Conservation (phyloP, 2,888 invertebrate genomes). For the Ochlodes sylvanus region DNA sequence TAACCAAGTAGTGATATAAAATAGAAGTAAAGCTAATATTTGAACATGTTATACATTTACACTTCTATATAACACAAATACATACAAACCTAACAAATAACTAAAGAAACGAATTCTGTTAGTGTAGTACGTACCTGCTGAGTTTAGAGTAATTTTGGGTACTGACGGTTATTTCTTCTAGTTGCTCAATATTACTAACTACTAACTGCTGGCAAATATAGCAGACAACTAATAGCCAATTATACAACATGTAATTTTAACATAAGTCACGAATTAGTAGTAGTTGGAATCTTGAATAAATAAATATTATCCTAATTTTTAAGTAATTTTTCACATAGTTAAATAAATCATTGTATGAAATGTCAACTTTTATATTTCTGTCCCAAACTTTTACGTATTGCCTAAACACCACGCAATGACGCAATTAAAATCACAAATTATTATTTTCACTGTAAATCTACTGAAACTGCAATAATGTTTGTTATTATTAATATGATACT, state of each 20-base stretch:
- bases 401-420: too few relatives aligned
- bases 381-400: too few relatives aligned
- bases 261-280: slow-evolving; percentile 13
- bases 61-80: neutral
- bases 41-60: neutral
- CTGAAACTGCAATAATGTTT: too few relatives aligned
- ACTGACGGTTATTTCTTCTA: slow-evolving; percentile 47
- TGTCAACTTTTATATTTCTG: too few relatives aligned
- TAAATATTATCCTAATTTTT: slow-evolving; percentile 7
- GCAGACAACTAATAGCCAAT: slow-evolving; percentile 32
- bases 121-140: neutral
- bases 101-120: neutral
- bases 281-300: slow-evolving; percentile 10
- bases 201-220: slow-evolving; percentile 20
- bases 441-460: too few relatives aligned
- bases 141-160: slow-evolving; percentile 18
- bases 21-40: neutral
- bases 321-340: slow-evolving; percentile 33
- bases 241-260: slow-evolving; percentile 21
- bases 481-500: too few relatives aligned
- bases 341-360: slow-evolving; percentile 20
- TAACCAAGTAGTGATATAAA: neutral
- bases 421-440: too few relatives aligned
- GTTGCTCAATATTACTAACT: slow-evolving; percentile 48
- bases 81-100: neutral